These are phyloP conservation scores for Ylistrum balloti DNA, from an alignment of 1,140 invertebrate species.

Conservation along the genomic window DNA sequence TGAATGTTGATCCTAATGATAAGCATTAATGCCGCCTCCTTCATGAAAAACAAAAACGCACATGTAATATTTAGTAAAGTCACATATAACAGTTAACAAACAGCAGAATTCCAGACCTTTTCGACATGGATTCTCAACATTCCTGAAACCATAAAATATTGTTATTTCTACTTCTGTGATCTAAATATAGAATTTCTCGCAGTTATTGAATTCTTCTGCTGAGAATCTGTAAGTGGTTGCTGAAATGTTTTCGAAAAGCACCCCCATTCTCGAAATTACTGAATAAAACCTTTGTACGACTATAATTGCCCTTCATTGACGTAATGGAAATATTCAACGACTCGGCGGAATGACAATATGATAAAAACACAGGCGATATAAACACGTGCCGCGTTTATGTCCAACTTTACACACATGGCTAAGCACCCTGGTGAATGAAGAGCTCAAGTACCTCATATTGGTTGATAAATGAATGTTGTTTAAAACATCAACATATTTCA, in stretches of 20 bases:
- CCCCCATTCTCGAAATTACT: not conserved
- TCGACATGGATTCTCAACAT: no score
- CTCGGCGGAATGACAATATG: not conserved
- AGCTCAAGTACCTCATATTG: constrained; percentile 28
- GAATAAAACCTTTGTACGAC: not conserved
- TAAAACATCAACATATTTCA: not conserved
- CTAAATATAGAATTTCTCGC: not conserved
- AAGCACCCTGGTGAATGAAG: not conserved
- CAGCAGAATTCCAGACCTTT: no score
- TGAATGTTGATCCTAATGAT: no score
- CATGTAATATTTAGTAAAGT: no score
- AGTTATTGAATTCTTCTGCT: not conserved
- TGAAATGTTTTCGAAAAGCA: not conserved
- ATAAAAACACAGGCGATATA: not conserved
- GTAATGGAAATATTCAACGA: not conserved
- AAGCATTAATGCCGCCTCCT: no score
- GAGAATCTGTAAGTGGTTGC: not conserved
- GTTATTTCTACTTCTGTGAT: not conserved
- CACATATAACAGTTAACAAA: no score
- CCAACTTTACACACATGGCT: not conserved
- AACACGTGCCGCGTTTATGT: not conserved
- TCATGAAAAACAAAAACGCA: no score
- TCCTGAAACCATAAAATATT: not conserved
- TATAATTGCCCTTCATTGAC: not conserved
- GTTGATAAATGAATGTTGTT: not conserved